Conservation (phyloP, 2,113 vertebrate genomes). For the Triplophysa rosa region DNA sequence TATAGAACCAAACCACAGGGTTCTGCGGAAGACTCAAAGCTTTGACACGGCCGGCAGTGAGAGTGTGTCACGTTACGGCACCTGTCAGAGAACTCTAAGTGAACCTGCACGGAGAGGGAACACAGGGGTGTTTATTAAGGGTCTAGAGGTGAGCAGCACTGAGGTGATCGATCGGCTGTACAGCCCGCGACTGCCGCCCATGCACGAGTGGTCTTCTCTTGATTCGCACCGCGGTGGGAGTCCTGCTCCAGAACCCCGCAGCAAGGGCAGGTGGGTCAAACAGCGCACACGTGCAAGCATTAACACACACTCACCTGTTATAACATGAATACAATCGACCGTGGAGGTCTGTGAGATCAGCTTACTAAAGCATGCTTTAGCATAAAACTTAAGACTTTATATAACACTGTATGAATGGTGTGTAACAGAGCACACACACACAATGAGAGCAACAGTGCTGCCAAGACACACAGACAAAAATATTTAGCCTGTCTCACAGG, state of each 20-base stretch:
- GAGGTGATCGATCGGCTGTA: conserved; percentile 68
- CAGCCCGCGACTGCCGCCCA: conserved; percentile 48
- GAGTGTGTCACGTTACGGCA: conserved; percentile 67
- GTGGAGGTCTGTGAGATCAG: conserved; percentile 3
- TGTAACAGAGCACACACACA: neutral
- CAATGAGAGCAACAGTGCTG: neutral
- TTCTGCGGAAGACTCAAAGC: conserved; percentile 79
- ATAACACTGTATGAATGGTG: neutral
- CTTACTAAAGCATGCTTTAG: neutral
- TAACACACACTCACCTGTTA: neutral
- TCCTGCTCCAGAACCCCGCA: conserved; percentile 54
- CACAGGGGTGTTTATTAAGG: conserved; percentile 77
- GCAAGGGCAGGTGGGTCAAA: conserved; percentile 75
- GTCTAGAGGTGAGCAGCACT: conserved; percentile 78
- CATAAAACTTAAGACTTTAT: neutral
- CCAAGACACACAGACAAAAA: conserved; percentile 3
- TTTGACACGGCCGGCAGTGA: conserved; percentile 71
- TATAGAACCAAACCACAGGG: conserved; percentile 54
- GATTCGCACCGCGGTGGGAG: conserved; percentile 64
- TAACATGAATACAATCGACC: neutral
- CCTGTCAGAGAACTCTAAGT: conserved; percentile 69
- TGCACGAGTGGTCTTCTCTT: conserved; percentile 63
- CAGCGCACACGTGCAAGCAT: neutral
- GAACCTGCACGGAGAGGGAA: conserved; percentile 72
- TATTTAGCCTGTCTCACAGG: neutral